Evolutionary conservation across 2,113 vertebrate species (phyloP), one percentile per base, ranked within the genome.

Genomic region (Istiophorus platypterus): DNA sequence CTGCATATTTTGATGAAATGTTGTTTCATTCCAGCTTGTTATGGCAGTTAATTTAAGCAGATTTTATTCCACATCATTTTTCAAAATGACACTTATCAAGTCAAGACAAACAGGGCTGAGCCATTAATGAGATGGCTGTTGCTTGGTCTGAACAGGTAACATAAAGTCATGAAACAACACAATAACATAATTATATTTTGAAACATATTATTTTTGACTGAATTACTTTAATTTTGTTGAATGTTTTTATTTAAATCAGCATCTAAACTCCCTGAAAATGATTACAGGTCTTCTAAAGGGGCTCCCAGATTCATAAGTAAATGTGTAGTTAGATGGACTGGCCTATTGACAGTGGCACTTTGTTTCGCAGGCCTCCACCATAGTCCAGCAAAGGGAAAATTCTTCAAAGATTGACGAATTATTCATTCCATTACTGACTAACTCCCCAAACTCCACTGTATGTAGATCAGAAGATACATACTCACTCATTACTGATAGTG

Each of bases 401-500:
- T 45, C 39, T 1, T n/a, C 29, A 81, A 76, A 65, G 7, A 31
- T 45, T 0, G n/a, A 7, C 22, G 58, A 65, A 72, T 63, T 13
- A 41, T 62, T 79, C 34, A 72, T 65, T 29, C 71, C 8, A 3
- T 57, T 39, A 57, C 75, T 59, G 24, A 42, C 58, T 22, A 1
- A 63, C 24, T 69, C 42, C 42, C 57, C 42, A 17, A 67, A 72
- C 47, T 27, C 62, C 61, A 26, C 56, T 81, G 67, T 80, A 91
- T 92, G 90, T 90, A 84, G 92, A 93, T 91, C 57, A 57, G 42
- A 37, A 90, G 90, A 91, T 91, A 73, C 73, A 76, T 85, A 80
- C 73, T 64, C 58, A 70, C 77, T 92, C 84, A 76, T 92, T 92
- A 86, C 88, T 88, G 94, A 94, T 93, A 93, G 89, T 62, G 78